These are phyloP conservation scores for Campylorhamphus procurvoides DNA, from an alignment of 2,113 vertebrate species.

Conservation along the genomic window DNA sequence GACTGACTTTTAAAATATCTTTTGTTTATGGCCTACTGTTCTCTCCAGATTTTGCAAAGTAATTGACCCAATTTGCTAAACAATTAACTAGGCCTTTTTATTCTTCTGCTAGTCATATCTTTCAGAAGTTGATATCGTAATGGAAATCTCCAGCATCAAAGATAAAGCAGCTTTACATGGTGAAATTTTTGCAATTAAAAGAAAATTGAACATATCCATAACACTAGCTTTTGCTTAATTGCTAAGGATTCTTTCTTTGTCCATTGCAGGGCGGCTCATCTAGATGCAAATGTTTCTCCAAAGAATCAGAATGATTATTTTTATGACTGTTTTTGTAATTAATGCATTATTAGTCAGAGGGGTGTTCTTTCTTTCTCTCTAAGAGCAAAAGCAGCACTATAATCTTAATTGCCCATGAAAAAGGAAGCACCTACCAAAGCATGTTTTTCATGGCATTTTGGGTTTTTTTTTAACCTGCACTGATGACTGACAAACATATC, in stretches of 20 bases:
- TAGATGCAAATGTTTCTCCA: constrained; percentile 22
- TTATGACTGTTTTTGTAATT: constrained; percentile 24
- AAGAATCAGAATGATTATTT: not conserved
- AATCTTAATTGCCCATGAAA: not conserved
- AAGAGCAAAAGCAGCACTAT: not conserved
- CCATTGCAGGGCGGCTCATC: not conserved
- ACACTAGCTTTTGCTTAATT: constrained; percentile 4
- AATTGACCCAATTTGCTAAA: not conserved
- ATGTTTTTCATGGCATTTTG: not conserved
- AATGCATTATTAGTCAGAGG: not conserved
- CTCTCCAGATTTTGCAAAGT: not conserved
- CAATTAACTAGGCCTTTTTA: not conserved
- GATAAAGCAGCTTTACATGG: not conserved
- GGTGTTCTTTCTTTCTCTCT: not conserved
- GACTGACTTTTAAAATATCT: not conserved
- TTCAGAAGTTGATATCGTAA: not conserved
- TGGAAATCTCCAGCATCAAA: constrained; percentile 20
- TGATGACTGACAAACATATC: not conserved
- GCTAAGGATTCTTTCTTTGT: not conserved
- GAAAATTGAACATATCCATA: constrained; percentile 17
- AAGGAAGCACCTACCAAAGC: not conserved
- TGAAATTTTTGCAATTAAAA: not conserved
- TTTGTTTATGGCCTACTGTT: not conserved
- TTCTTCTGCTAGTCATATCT: not conserved
- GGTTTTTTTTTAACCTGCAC: not conserved